These are phyloP conservation scores for Fragum sueziense DNA, from an alignment of 2,888 invertebrate genomes.

Conservation along the genomic window DNA sequence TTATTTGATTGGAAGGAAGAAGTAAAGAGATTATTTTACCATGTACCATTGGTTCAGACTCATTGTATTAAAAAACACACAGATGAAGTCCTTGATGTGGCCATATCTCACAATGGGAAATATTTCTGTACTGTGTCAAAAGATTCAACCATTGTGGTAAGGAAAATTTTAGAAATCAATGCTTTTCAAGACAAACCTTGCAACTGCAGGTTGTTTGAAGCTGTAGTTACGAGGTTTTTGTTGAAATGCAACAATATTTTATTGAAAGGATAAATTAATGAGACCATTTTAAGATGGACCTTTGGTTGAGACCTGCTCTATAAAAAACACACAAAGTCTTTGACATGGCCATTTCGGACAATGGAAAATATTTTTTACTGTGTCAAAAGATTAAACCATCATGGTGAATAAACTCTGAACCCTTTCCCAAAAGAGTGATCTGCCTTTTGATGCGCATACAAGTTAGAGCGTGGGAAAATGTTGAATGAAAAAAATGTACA, in stretches of 20 bases:
- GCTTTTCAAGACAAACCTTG: too few species aligned
- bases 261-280: too few species aligned
- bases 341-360: constrained; percentile 92
- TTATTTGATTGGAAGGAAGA: constrained; percentile 61
- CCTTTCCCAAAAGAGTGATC: too few species aligned
- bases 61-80: constrained; percentile 85
- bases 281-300: constrained; percentile 63
- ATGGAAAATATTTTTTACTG: constrained; percentile 91
- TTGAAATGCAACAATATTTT: too few species aligned
- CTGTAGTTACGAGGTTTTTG: too few species aligned
- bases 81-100: constrained; percentile 92
- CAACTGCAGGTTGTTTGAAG: too few species aligned
- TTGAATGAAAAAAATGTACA: too few species aligned
- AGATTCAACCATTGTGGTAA: constrained; percentile 90
- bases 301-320: constrained; percentile 67
- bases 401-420: constrained; percentile 88
- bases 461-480: too few species aligned
- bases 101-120: constrained; percentile 91
- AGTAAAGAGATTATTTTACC: constrained; percentile 62
- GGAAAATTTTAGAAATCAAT: too few species aligned
- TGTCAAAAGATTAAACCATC: constrained; percentile 91
- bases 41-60: constrained; percentile 64
- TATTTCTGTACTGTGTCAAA: constrained; percentile 93
- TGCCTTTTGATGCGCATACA: too few species aligned
- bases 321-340: constrained; percentile 90